A percentile compares a stretch with the other conserved stretches of the same genome.
Conservation (phyloP, 2,113 vertebrate genomes). For the Gambusia affinis region DNA sequence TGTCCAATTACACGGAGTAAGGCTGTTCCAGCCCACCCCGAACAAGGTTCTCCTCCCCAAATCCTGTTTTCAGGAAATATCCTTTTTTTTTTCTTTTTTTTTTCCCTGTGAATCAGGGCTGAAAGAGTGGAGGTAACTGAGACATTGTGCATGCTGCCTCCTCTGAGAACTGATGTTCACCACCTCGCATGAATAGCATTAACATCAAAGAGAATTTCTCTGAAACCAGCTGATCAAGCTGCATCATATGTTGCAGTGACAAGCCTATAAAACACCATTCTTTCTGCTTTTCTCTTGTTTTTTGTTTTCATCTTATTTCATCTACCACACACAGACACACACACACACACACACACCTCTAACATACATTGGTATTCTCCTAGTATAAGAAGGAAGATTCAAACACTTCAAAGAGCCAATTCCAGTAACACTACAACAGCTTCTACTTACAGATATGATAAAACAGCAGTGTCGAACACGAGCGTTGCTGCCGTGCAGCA, state of each 20-base stretch:
- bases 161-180: slow-evolving; percentile 52
- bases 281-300: slow-evolving; percentile 3
- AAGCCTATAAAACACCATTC: slow-evolving; percentile 41
- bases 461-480: slow-evolving; percentile 41
- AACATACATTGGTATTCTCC: slow-evolving; percentile 70
- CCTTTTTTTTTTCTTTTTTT: slow-evolving; percentile 27
- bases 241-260: slow-evolving; percentile 66
- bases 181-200: slow-evolving; percentile 74
- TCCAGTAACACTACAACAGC: slow-evolving; percentile 52
- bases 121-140: slow-evolving; percentile 58
- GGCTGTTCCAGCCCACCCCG: slow-evolving; percentile 55
- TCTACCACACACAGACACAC: background rate
- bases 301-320: slow-evolving; percentile 13
- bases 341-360: slow-evolving; percentile 5
- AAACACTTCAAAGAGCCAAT: slow-evolving; percentile 70
- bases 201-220: slow-evolving; percentile 74
- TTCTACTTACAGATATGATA: slow-evolving; percentile 36
- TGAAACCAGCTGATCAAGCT: slow-evolving; percentile 75
- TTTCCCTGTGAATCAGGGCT: slow-evolving; percentile 45
- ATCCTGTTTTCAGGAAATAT: slow-evolving; percentile 33
- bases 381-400: slow-evolving; percentile 47
- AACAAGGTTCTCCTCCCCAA: slow-evolving; percentile 59
- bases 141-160: slow-evolving; percentile 60
- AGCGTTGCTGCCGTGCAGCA: slow-evolving; percentile 27
- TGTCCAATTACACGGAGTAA: slow-evolving; percentile 70